phyloP scores from a whole-genome alignment of 2,113 vertebrate genomes.

The Empidonax traillii region DNA sequence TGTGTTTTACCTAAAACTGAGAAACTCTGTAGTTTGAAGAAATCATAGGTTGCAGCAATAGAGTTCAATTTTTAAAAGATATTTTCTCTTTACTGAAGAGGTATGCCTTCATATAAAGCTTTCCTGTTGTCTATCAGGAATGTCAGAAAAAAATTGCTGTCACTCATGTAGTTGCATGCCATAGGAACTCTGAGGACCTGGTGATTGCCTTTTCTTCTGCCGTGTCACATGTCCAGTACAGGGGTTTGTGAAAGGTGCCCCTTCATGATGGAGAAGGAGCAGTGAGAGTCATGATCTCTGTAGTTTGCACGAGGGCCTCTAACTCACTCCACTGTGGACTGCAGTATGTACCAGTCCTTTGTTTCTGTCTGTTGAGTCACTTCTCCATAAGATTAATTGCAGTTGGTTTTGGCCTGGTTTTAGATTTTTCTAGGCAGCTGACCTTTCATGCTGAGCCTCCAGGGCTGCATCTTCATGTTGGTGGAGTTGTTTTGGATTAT shows the following conservation, averaged over 20 bases:
- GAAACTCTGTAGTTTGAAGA: not conserved
- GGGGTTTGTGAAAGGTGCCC: not conserved
- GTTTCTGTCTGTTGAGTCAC: not conserved
- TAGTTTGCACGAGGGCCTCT: not conserved
- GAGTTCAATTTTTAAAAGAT: not conserved
- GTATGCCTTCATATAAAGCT: not conserved
- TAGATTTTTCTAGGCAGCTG: not conserved
- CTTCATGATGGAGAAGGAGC: not conserved
- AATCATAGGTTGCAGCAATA: not conserved
- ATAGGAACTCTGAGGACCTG: not conserved
- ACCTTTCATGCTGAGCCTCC: not conserved
- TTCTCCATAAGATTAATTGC: not conserved
- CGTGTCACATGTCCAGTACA: not conserved
- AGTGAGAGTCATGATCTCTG: not conserved
- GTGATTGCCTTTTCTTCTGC: not conserved
- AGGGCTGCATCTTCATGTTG: not conserved
- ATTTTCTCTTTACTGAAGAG: not conserved
- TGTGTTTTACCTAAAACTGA: conserved; percentile 2
- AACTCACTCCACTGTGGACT: not conserved
- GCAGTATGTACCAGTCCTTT: not conserved
- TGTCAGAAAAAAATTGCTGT: conserved; percentile 46
- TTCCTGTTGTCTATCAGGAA: not conserved
- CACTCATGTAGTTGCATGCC: conserved; percentile 20
- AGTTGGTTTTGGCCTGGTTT: not conserved
- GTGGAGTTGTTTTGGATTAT: not conserved